These are phyloP conservation scores for Stenurella melanura DNA, from an alignment of 2,888 invertebrate genomes.

Conservation along the genomic window DNA sequence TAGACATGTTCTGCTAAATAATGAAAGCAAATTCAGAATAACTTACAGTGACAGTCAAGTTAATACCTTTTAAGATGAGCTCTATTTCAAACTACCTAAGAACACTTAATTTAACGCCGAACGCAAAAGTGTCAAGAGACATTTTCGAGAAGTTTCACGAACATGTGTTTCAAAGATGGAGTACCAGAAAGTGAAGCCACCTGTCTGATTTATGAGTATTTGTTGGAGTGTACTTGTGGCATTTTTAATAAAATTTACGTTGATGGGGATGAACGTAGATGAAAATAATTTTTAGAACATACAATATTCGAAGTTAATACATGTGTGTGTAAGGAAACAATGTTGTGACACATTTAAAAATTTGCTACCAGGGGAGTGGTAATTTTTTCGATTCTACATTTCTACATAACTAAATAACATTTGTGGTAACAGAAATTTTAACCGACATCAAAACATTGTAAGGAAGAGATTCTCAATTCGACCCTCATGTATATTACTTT, in stretches of 20 bases:
- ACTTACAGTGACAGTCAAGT: slow-evolving; percentile 42
- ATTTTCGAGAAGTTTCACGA: slow-evolving; percentile 43
- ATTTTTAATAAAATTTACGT: neutral
- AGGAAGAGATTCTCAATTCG: no score
- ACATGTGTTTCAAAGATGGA: slow-evolving; percentile 29
- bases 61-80: slow-evolving; percentile 41
- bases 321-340: no score
- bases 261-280: neutral
- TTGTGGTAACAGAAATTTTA: no score
- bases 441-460: no score
- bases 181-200: neutral
- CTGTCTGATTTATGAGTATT: neutral
- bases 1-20: slow-evolving; percentile 39
- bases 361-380: no score
- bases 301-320: no score
- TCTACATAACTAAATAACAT: no score
- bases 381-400: no score
- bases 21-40: slow-evolving; percentile 35
- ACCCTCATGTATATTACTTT: no score
- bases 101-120: slow-evolving; percentile 43
- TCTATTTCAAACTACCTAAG: slow-evolving; percentile 41
- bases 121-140: slow-evolving; percentile 41
- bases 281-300: no score
- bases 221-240: neutral
- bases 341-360: no score